Percentiles rank a stretch among this genome's conserved stretches.
phyloP scores from a whole-genome alignment of 2,797 vertebrate genomes.

The Sciurus carolinensis region DNA sequence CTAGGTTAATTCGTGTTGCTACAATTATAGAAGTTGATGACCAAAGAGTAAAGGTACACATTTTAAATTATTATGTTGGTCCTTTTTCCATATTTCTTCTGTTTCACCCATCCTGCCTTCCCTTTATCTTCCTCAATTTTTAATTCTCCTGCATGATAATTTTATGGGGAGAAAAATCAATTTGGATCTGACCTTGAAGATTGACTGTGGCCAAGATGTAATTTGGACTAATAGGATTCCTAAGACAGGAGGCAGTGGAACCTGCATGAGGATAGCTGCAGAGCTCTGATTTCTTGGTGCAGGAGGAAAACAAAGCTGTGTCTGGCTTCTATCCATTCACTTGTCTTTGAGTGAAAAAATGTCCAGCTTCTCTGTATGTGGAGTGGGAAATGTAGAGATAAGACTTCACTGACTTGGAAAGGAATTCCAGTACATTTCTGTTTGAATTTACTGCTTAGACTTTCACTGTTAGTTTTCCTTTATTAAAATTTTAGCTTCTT shows the following conservation, averaged over 20 bases:
- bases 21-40: slow-evolving; percentile 92
- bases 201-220: background rate
- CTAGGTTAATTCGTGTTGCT: slow-evolving; percentile 94
- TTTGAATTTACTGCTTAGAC: slow-evolving; percentile 1
- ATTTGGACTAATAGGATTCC: too few species aligned
- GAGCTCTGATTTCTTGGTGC: background rate
- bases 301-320: background rate
- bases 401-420: background rate
- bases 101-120: background rate
- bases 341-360: background rate
- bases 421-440: background rate
- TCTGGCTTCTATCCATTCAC: background rate
- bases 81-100: background rate
- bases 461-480: background rate
- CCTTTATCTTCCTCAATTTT: background rate
- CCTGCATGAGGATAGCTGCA: background rate
- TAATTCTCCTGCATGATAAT: background rate
- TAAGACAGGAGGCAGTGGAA: background rate
- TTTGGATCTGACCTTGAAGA: background rate
- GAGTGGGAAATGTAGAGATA: background rate
- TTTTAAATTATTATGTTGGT: background rate
- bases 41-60: slow-evolving; percentile 92
- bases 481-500: background rate
- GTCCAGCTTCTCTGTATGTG: background rate
- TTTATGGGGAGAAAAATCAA: too few species aligned